Evolutionary conservation across 2,888 invertebrate species (phyloP).

Genomic region (Conistra vaccinii): DNA sequence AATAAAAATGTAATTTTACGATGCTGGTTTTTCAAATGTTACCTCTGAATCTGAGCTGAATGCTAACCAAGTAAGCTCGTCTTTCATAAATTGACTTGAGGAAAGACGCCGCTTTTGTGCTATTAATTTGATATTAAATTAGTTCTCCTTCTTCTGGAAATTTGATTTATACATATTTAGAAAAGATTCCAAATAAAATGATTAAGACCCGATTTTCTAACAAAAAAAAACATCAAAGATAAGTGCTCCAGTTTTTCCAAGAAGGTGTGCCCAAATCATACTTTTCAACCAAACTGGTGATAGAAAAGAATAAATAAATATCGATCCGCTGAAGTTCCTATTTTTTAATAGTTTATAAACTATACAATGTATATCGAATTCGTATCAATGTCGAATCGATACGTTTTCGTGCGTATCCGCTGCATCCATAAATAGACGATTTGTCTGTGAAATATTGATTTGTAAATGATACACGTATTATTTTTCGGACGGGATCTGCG

Average conservation of each 20-base stretch:
- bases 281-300: conserved; percentile 12
- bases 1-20: conserved; percentile 30
- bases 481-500: conserved; percentile 71
- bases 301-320: conserved; percentile 23
- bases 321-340: neutral
- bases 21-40: conserved; percentile 20
- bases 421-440: conserved; percentile 56
- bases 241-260: conserved; percentile 13
- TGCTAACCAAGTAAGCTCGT: conserved; percentile 26
- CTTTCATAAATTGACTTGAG: conserved; percentile 30
- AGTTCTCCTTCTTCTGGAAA: conserved; percentile 18
- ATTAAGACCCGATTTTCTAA: conserved; percentile 16
- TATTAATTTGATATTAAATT: conserved; percentile 26
- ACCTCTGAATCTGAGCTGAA: conserved; percentile 30
- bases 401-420: conserved; percentile 42
- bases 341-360: conserved; percentile 25
- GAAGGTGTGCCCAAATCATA: conserved; percentile 36
- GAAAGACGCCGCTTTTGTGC: conserved; percentile 10
- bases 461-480: conserved; percentile 43
- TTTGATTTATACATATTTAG: conserved; percentile 28
- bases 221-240: conserved; percentile 32
- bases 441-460: conserved; percentile 48
- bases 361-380: conserved; percentile 14
- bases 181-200: conserved; percentile 10
- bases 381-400: conserved; percentile 44